These are phyloP conservation scores for Ascaphus truei DNA, from an alignment of 2,113 vertebrate species.

Conservation along the genomic window DNA sequence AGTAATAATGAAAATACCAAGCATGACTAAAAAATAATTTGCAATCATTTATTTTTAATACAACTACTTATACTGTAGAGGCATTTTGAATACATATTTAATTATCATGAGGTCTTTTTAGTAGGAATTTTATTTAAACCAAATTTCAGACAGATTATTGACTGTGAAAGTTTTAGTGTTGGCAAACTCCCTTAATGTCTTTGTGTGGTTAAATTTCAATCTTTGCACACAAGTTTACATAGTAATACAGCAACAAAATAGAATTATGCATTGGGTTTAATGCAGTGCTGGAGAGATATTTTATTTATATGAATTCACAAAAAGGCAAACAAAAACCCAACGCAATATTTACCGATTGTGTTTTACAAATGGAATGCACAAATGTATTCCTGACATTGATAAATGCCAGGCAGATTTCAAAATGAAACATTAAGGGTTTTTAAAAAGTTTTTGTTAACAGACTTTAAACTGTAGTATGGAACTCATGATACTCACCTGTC, in stretches of 20 bases:
- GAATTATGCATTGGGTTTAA: not conserved
- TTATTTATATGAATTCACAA: conserved; percentile 17
- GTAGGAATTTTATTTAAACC: not conserved
- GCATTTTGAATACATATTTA: conserved; percentile 21
- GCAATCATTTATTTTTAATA: conserved; percentile 21
- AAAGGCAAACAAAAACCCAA: conserved; percentile 2
- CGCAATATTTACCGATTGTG: not conserved
- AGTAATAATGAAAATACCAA: conserved; percentile 34
- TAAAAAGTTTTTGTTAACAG: no score
- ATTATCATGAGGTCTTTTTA: not conserved
- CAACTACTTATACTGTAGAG: conserved; percentile 20
- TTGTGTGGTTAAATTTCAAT: not conserved
- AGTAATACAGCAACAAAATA: not conserved
- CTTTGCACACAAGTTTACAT: not conserved
- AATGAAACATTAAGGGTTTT: no score
- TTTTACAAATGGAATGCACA: not conserved
- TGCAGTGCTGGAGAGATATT: not conserved
- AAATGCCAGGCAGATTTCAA: no score
- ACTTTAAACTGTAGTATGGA: no score
- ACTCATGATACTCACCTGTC: no score
- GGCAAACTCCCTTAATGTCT: no score
- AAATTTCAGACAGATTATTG: not conserved
- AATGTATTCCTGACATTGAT: no score
- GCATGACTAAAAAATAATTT: conserved; percentile 32
- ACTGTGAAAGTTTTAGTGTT: not conserved